Conservation (phyloP, 2,888 invertebrate genomes). For the Andrena bucephala region DNA sequence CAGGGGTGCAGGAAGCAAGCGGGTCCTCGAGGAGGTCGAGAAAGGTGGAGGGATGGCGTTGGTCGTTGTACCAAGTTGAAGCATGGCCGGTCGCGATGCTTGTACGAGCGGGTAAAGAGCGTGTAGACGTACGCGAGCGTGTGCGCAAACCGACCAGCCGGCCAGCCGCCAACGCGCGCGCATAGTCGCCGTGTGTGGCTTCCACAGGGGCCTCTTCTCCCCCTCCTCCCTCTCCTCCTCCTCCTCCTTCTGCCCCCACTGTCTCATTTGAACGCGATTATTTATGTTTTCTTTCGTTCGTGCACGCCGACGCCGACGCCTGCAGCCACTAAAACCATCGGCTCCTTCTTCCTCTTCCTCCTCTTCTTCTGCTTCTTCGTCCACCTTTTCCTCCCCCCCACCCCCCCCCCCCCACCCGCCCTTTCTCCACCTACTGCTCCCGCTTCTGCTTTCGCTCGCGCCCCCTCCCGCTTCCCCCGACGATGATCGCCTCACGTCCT, state of each 20-base stretch:
- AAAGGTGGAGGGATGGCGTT: slow-evolving; percentile 2
- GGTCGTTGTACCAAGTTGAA: slow-evolving; percentile 44
- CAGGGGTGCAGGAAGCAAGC: no score
- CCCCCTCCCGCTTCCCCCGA: background rate
- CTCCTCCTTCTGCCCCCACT: slow-evolving; percentile 58
- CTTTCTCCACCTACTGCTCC: slow-evolving; percentile 25
- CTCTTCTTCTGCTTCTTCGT: slow-evolving; percentile 42
- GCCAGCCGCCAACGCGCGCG: slow-evolving; percentile 28
- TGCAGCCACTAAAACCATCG: slow-evolving; percentile 83
- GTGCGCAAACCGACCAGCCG: background rate
- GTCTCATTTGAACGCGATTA: slow-evolving; percentile 84
- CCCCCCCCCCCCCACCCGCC: background rate
- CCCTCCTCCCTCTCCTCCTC: slow-evolving; percentile 27
- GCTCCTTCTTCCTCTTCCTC: slow-evolving; percentile 71
- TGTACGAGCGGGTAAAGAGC: background rate
- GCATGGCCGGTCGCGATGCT: slow-evolving; percentile 13
- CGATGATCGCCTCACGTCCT: background rate
- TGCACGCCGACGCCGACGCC: slow-evolving; percentile 78
- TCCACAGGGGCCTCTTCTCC: slow-evolving; percentile 51
- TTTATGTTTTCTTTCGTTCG: slow-evolving; percentile 84
- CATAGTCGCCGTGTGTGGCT: slow-evolving; percentile 79
- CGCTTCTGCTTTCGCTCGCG: slow-evolving; percentile 22
- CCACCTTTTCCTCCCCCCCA: slow-evolving; percentile 23
- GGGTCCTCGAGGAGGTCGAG: background rate
- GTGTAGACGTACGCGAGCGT: slow-evolving; percentile 6